Percentiles rank a stretch among this genome's conserved stretches.
These are phyloP conservation scores for Lagodon rhomboides DNA, from an alignment of 2,797 vertebrate genomes.

Conservation along the genomic window DNA sequence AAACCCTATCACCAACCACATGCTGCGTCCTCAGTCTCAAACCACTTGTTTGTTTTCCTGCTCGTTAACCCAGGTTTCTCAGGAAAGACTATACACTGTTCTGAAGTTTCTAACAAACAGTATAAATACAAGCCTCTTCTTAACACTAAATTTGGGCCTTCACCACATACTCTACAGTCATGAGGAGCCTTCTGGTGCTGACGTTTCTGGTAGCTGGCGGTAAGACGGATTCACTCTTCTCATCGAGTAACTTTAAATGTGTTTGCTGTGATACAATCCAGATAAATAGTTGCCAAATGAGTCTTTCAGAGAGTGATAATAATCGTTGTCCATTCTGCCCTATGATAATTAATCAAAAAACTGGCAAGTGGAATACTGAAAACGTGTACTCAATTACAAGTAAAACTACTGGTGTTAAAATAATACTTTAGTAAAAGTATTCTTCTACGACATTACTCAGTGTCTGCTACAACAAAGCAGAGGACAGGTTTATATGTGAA, in stretches of 20 bases:
- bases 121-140: constrained; percentile 58
- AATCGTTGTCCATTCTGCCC: background rate
- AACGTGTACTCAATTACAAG: no score
- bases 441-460: no score
- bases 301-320: background rate
- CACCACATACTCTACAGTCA: constrained; percentile 34
- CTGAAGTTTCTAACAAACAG: constrained; percentile 6
- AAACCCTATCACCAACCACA: constrained; percentile 48
- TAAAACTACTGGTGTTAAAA: no score
- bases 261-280: background rate
- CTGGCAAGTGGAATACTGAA: background rate
- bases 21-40: constrained; percentile 29
- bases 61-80: constrained; percentile 26
- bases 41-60: constrained; percentile 58
- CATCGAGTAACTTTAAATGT: background rate
- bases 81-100: background rate
- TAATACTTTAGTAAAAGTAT: no score
- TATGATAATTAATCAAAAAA: background rate
- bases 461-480: no score
- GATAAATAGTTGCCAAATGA: background rate
- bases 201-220: constrained; percentile 45
- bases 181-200: constrained; percentile 63
- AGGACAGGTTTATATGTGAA: no score
- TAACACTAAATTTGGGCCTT: background rate
- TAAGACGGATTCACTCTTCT: constrained; percentile 47